Evolutionary conservation across 2,113 vertebrate species (phyloP).

Genomic region (Phrynocephalus versicolor): DNA sequence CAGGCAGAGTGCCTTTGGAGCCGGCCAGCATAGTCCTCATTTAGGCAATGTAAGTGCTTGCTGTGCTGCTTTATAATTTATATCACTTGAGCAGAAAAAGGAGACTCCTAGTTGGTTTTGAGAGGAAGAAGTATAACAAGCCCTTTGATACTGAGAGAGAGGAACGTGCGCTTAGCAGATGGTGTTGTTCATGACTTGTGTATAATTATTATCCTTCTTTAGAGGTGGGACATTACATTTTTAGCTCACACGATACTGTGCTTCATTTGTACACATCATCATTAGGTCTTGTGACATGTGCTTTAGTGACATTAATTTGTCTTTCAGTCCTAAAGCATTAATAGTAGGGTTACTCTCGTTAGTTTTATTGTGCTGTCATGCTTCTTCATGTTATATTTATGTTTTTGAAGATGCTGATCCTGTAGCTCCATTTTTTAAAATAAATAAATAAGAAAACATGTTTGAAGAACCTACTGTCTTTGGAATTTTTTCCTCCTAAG

Average conservation of each 20-base stretch:
- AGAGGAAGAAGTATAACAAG: slow-evolving; percentile 71
- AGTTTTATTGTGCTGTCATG: slow-evolving; percentile 74
- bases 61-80: slow-evolving; percentile 72
- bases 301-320: slow-evolving; percentile 75
- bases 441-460: slow-evolving; percentile 51
- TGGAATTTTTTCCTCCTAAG: slow-evolving; percentile 49
- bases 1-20: slow-evolving; percentile 2
- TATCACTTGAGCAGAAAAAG: slow-evolving; percentile 72
- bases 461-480: slow-evolving; percentile 54
- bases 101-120: slow-evolving; percentile 69
- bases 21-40: slow-evolving; percentile 54
- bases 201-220: slow-evolving; percentile 76
- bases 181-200: slow-evolving; percentile 74
- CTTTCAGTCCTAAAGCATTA: slow-evolving; percentile 75
- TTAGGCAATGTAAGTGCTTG: slow-evolving; percentile 48
- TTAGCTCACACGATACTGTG: slow-evolving; percentile 70
- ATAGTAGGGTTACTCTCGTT: slow-evolving; percentile 74
- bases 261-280: slow-evolving; percentile 74
- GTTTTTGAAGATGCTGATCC: slow-evolving; percentile 67
- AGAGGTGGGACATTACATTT: slow-evolving; percentile 69
- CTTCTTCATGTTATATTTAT: slow-evolving; percentile 59
- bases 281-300: slow-evolving; percentile 74
- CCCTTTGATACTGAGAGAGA: slow-evolving; percentile 65
- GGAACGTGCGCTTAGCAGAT: slow-evolving; percentile 72
- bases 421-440: slow-evolving; percentile 26